Evolutionary conservation across 2,888 invertebrate species (phyloP).

Genomic region (Leptopilina drosophilae): DNA sequence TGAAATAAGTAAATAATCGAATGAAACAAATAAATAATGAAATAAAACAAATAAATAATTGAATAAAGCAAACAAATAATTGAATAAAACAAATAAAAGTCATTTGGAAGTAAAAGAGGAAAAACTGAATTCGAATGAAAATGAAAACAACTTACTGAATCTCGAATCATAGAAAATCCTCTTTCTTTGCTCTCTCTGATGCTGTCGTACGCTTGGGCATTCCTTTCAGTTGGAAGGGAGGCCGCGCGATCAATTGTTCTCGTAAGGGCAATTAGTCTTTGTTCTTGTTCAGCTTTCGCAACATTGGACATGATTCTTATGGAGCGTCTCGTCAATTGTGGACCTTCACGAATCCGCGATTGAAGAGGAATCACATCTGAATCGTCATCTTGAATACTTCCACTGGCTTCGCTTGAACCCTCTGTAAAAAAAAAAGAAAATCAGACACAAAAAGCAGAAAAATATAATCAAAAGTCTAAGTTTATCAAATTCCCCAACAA

Average conservation of each 20-base stretch:
- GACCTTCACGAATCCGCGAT: constrained; percentile 63
- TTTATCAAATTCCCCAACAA: too few species aligned
- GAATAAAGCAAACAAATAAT: not conserved
- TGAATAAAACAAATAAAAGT: too few species aligned
- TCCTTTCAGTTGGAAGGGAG: constrained; percentile 70
- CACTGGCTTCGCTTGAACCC: constrained; percentile 48
- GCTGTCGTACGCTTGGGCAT: constrained; percentile 60
- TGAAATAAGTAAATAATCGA: not conserved
- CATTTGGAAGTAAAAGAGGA: not conserved
- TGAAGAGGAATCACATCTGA: constrained; percentile 61
- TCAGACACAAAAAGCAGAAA: too few species aligned
- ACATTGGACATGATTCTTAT: constrained; percentile 63
- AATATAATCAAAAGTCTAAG: too few species aligned
- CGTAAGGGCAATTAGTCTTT: constrained; percentile 58
- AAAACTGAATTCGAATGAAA: constrained; percentile 14
- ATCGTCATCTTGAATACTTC: constrained; percentile 25
- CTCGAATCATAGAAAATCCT: constrained; percentile 70
- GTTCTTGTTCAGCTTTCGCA: constrained; percentile 63
- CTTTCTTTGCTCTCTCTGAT: constrained; percentile 64
- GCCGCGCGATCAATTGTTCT: constrained; percentile 69
- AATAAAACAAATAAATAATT: not conserved
- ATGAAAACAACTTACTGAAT: constrained; percentile 61
- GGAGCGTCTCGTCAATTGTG: constrained; percentile 65
- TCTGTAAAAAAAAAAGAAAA: constrained; percentile 24
- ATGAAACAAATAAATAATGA: too few species aligned